These are phyloP conservation scores for Thumatha senex DNA, from an alignment of 2,888 invertebrate species.

Conservation along the genomic window DNA sequence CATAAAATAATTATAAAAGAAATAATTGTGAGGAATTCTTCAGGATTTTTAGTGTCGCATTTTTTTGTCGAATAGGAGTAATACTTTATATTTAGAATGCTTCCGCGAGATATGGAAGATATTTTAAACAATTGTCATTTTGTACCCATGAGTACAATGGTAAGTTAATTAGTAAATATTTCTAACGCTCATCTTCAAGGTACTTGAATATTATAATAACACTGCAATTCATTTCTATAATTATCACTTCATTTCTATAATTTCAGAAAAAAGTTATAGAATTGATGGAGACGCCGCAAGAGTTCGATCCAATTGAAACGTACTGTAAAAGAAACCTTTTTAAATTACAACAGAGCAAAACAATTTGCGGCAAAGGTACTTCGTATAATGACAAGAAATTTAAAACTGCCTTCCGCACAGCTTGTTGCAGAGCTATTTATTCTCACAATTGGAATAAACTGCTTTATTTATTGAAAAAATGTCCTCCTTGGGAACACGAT, in stretches of 20 bases:
- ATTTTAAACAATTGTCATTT: slow-evolving; percentile 41
- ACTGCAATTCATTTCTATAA: neutral
- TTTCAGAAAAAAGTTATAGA: slow-evolving; percentile 55
- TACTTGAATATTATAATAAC: neutral
- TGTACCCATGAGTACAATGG: slow-evolving; percentile 60
- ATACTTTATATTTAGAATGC: neutral
- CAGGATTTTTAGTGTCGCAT: too few relatives aligned
- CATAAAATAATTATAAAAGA: too few relatives aligned
- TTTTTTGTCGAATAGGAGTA: too few relatives aligned
- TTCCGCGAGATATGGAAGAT: slow-evolving; percentile 13
- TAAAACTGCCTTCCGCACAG: slow-evolving; percentile 39
- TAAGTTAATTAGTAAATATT: slow-evolving; percentile 46
- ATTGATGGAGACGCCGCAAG: slow-evolving; percentile 37
- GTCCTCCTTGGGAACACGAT: slow-evolving; percentile 58
- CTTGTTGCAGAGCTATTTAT: slow-evolving; percentile 59
- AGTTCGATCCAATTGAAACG: slow-evolving; percentile 26
- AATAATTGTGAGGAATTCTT: too few relatives aligned
- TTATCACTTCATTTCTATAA: neutral
- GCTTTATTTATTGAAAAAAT: slow-evolving; percentile 59
- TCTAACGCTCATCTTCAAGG: neutral
- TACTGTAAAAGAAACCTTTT: slow-evolving; percentile 52
- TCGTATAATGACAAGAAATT: slow-evolving; percentile 13
- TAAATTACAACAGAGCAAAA: slow-evolving; percentile 45
- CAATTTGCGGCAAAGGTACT: slow-evolving; percentile 4
- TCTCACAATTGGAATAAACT: slow-evolving; percentile 71